phyloP scores from a whole-genome alignment of 2,797 vertebrate genomes.

The Chelon auratus region DNA sequence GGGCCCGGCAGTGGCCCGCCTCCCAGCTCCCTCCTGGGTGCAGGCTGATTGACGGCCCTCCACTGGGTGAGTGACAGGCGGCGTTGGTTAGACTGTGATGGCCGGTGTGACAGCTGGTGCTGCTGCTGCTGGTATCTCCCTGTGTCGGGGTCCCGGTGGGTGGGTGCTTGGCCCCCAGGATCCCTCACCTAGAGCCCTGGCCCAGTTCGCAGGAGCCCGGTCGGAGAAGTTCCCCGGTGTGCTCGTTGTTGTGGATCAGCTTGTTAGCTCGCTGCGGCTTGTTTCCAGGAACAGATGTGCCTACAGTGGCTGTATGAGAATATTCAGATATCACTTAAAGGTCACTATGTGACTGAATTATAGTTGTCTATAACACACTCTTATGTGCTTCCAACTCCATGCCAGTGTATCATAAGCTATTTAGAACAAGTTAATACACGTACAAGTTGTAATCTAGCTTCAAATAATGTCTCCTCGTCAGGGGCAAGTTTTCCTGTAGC shows the following conservation, averaged over 20 bases:
- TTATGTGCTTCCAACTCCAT: background rate
- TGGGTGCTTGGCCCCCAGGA: conserved; percentile 41
- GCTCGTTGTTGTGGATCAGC: conserved; percentile 56
- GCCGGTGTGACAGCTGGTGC: conserved; percentile 75
- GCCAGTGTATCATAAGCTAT: background rate
- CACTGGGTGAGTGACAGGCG: conserved; percentile 86
- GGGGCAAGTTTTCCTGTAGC: too few species aligned
- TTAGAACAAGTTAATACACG: background rate
- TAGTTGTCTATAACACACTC: background rate
- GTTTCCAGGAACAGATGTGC: background rate
- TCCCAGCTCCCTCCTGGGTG: conserved; percentile 78
- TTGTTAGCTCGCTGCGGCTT: conserved; percentile 41
- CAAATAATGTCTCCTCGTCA: too few species aligned
- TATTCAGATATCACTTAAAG: too few species aligned
- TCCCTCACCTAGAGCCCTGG: conserved; percentile 42
- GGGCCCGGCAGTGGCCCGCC: conserved; percentile 70
- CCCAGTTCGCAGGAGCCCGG: conserved; percentile 43
- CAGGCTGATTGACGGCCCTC: conserved; percentile 84
- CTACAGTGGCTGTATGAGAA: background rate
- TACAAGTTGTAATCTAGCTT: too few species aligned
- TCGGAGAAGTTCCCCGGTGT: conserved; percentile 38
- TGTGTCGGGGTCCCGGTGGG: conserved; percentile 31
- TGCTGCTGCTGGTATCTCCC: conserved; percentile 34
- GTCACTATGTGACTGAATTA: too few species aligned
- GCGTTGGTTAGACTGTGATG: conserved; percentile 74